Percentiles rank a stretch among this genome's conserved stretches.
These are phyloP conservation scores for Anthopleura sola DNA, from an alignment of 64 coral and sea anemone species.

Conservation along the genomic window DNA sequence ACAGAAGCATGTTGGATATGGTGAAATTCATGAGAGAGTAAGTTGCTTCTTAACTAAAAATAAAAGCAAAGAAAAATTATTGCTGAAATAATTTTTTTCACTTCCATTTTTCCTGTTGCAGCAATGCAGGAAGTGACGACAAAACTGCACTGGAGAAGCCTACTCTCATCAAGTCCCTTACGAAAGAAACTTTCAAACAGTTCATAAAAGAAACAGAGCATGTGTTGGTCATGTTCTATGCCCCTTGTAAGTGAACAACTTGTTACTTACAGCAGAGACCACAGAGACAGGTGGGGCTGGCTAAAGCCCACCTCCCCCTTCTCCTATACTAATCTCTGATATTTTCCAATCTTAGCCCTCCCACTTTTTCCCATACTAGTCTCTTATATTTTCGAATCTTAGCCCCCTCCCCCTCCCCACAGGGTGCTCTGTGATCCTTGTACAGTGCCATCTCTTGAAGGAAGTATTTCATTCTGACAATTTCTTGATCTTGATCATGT, in stretches of 20 bases:
- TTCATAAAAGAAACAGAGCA: slow-evolving; percentile 70
- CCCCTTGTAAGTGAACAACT: slow-evolving; percentile 99
- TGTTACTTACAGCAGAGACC: too few relatives aligned
- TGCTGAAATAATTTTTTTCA: too few relatives aligned
- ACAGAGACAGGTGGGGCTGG: too few relatives aligned
- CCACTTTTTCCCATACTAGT: too few relatives aligned
- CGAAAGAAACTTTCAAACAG: slow-evolving; percentile 41
- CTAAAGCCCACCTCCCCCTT: too few relatives aligned
- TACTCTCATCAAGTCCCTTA: slow-evolving; percentile 54
- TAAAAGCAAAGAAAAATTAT: background rate
- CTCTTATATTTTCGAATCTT: too few relatives aligned
- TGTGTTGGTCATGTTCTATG: slow-evolving; percentile 92
- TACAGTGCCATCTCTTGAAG: too few relatives aligned
- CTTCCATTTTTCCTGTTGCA: background rate
- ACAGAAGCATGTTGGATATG: slow-evolving; percentile 64
- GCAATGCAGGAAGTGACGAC: background rate
- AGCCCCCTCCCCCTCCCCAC: too few relatives aligned
- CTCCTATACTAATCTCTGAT: too few relatives aligned
- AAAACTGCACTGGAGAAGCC: slow-evolving; percentile 11
- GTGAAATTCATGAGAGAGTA: slow-evolving; percentile 77
- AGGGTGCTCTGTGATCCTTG: too few relatives aligned
- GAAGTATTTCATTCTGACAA: background rate
- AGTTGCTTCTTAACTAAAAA: background rate
- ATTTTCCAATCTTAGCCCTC: too few relatives aligned
- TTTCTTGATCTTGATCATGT: background rate